phyloP scores from a whole-genome alignment of 2,113 vertebrate genomes.

The Amazona vittata region DNA sequence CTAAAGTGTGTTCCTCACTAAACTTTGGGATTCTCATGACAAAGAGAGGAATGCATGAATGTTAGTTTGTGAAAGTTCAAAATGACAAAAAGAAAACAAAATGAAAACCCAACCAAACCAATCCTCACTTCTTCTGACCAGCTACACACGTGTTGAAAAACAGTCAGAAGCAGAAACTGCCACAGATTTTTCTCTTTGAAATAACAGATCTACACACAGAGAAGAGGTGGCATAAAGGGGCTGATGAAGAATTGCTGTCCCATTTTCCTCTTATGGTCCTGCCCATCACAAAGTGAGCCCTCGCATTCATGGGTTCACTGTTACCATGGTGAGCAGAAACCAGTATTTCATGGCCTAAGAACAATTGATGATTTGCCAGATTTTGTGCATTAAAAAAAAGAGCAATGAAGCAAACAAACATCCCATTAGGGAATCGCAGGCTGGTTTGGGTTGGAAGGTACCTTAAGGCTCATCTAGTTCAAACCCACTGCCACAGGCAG shows the following conservation, averaged over 20 bases:
- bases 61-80: not conserved
- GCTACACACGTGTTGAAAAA: not conserved
- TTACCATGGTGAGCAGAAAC: slow-evolving; percentile 13
- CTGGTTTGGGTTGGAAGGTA: not conserved
- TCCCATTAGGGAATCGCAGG: not conserved
- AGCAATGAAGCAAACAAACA: not conserved
- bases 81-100: not conserved
- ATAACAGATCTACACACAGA: not conserved
- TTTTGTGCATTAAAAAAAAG: not conserved
- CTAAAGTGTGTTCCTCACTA: not conserved
- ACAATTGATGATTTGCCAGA: not conserved
- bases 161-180: not conserved
- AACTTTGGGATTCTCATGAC: not conserved
- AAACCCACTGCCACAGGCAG: not conserved
- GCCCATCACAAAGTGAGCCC: not conserved
- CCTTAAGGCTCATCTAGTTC: not conserved
- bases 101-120: not conserved
- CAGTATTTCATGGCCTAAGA: not conserved
- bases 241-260: not conserved
- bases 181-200: not conserved
- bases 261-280: not conserved
- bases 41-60: not conserved
- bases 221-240: not conserved
- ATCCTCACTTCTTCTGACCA: not conserved
- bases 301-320: not conserved